phyloP scores from a whole-genome alignment of 1,140 invertebrate species.

The Ceratitis capitata region DNA sequence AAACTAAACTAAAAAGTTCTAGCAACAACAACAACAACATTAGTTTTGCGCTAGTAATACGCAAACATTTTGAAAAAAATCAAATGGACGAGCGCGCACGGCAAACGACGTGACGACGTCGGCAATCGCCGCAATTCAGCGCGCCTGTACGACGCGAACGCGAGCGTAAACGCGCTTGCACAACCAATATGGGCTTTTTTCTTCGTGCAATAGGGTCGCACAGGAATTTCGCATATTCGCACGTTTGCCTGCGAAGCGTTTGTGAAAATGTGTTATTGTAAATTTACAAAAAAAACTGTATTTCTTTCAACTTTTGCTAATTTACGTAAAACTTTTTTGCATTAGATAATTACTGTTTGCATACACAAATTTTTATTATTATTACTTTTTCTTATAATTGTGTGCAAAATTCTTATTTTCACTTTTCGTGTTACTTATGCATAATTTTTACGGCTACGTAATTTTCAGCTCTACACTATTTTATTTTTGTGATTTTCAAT shows the following conservation, averaged over 20 bases:
- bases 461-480: background rate
- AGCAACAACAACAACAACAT: background rate
- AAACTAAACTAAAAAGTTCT: background rate
- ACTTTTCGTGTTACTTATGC: background rate
- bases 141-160: background rate
- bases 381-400: background rate
- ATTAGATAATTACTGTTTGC: background rate
- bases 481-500: background rate
- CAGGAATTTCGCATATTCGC: constrained; percentile 41
- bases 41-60: constrained; percentile 15
- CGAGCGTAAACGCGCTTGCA: background rate
- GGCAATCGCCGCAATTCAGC: background rate
- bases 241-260: background rate
- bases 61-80: background rate
- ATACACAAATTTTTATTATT: background rate
- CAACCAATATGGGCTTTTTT: constrained; percentile 3
- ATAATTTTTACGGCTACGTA: background rate
- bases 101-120: background rate
- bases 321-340: background rate
- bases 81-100: background rate
- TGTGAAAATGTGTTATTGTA: background rate
- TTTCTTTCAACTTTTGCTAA: background rate
- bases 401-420: background rate
- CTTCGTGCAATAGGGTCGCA: background rate
- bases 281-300: too few relatives aligned